Evolutionary conservation across 2,797 vertebrate genomes (phyloP).

Genomic region (Paratrypauchen microcephalus): DNA sequence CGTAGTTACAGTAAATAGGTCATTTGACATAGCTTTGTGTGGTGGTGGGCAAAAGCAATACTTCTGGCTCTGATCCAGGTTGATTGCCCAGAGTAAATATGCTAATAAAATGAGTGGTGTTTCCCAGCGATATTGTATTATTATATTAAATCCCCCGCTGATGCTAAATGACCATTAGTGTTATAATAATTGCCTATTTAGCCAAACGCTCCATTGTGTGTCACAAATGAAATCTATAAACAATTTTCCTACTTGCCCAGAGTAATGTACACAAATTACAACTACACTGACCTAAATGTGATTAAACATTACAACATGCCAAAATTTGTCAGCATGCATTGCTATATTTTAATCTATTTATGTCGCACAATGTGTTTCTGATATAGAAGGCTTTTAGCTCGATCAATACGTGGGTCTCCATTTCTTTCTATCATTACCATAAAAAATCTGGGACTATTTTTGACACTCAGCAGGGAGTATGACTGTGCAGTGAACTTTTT

Average conservation of each 20-base stretch:
- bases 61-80: constrained; percentile 20
- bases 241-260: constrained; percentile 16
- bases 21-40: constrained; percentile 21
- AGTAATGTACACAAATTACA: constrained; percentile 33
- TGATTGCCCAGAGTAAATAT: not conserved
- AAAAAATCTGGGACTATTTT: constrained; percentile 46
- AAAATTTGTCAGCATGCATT: constrained; percentile 13
- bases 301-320: constrained; percentile 25
- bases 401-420: constrained; percentile 46
- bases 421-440: constrained; percentile 50
- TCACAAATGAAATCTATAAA: constrained; percentile 28
- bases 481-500: constrained; percentile 43
- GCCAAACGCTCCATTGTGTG: constrained; percentile 6
- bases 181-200: constrained; percentile 22
- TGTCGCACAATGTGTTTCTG: constrained; percentile 31
- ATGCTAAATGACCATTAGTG: constrained; percentile 23
- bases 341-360: constrained; percentile 31
- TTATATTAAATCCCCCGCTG: constrained; percentile 13
- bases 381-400: constrained; percentile 50
- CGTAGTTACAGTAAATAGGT: constrained; percentile 12
- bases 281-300: constrained; percentile 20
- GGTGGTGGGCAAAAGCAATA: not conserved
- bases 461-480: constrained; percentile 9
- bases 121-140: constrained; percentile 13
- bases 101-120: not conserved